Base-by-base conservation (phyloP, 2,888 invertebrate species). In the Philaethria dido region DNA sequence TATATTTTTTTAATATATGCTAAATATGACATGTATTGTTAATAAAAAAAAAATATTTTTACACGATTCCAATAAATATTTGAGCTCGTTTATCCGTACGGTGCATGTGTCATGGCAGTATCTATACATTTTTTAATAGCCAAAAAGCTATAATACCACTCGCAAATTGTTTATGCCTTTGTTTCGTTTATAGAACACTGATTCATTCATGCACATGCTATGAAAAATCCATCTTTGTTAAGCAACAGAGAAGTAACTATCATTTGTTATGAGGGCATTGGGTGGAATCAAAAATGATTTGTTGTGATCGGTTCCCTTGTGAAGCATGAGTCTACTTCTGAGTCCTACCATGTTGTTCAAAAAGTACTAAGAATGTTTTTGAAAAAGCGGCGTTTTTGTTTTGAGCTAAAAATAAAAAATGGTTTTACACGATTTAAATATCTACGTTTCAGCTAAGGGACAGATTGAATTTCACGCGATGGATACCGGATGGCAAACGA, bases 131-230 rank as follows among this genome's bases (percentile, higher is more conserved):
- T 79, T 84, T 86, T 81, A 82, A 85, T 81, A 83, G 78, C 72
- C 75, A 65, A 74, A 65, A 74, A 78, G 72, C 70, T 77, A 77
- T 82, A 86, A 86, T 85, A 80, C 80, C 77, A 70, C 77, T 78
- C 77, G 82, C 88, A 87, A 87, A 88, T 87, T 85, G 84, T 88
- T 84, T 80, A 78, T 83, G 75, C 80, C 84, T 88, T 88, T 89
- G 88, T 88, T 87, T 86, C 82, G 81, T 76, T 76, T 75, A 75
- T 73, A 76, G 77, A 80, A 77, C 78, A 72, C 79, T n/a, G 79
- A 80, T 80, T 84, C 85, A 86, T 86, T 85, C 84, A 85, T 79
- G 78, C 77, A 78, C 78, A 82, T 72, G 77, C 72, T 66, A 69
- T 79, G 83, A 76, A 81, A 83, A 84, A 87, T 85, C 73, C 72